Evolutionary conservation across 2,888 invertebrate species (phyloP).

Genomic region (Muschampia plurimacula): DNA sequence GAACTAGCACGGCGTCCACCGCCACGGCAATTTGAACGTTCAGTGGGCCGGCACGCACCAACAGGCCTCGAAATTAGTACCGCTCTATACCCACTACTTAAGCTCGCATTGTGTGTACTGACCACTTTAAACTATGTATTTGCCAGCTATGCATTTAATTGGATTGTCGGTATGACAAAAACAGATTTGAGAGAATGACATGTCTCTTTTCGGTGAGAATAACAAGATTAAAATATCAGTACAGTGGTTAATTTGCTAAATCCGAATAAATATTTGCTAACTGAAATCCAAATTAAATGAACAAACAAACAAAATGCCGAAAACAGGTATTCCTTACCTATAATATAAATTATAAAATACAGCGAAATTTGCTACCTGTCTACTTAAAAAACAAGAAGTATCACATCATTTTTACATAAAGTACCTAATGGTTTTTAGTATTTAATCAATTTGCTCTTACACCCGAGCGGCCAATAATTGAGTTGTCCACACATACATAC

Average conservation of each 20-base stretch:
- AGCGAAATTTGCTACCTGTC: neutral
- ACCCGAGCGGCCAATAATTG: conserved; percentile 36
- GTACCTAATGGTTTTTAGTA: conserved; percentile 7
- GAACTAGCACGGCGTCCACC: conserved; percentile 62
- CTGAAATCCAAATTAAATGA: too few relatives aligned
- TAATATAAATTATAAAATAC: too few relatives aligned
- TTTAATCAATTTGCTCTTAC: conserved; percentile 38
- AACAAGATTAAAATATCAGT: neutral
- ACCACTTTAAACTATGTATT: conserved; percentile 29
- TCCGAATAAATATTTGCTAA: neutral
- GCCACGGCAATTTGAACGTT: conserved; percentile 78
- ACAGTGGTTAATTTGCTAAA: neutral
- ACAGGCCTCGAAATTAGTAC: conserved; percentile 76
- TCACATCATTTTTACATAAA: conserved; percentile 9
- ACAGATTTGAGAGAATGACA: neutral
- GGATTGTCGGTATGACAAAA: conserved; percentile 18
- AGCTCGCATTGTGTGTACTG: conserved; percentile 38
- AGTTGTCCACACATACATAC: conserved; percentile 39
- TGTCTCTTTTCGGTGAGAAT: neutral
- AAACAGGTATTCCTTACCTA: too few relatives aligned
- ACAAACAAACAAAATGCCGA: too few relatives aligned
- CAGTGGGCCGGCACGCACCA: conserved; percentile 74
- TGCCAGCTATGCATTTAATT: conserved; percentile 18
- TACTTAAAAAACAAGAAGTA: conserved; percentile 5
- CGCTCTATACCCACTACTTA: conserved; percentile 51